Base-by-base conservation (phyloP, 92 coral and sea anemone species). In the Phenganax subtilis region DNA sequence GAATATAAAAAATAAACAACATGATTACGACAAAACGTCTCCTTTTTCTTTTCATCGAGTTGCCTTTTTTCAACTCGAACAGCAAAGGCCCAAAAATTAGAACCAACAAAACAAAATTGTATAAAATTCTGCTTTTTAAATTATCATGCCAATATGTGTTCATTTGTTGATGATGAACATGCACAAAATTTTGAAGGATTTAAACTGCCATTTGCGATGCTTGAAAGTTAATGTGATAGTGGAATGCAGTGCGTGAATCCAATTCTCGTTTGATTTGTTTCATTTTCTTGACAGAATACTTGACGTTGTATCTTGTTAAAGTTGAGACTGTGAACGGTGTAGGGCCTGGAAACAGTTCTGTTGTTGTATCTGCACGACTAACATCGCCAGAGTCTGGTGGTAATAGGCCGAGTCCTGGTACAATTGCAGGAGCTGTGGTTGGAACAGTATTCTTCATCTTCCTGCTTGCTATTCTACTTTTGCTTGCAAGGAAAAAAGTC, bases 401-500 rank as follows among this genome's bases (percentile, higher is more conserved):
- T 31, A 1, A n/a, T 7, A 8, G 77, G 12, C 15, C 70, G 9
- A 57, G 31, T 44, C 0, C 70, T 31, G 81, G 69, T 2, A 55
- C 67, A 10, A 59, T 59, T 25, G 81, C 56, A 29, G 81, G 81
- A 14, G 57, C 65, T 2, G 66, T 44, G 2, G 5, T 76, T 57
- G 69, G 55, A 12, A 69, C 67, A 15, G 6, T 76, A 76, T 10
- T 60, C 0, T 47, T 76, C 7, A 0, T 76, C 8, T 14, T 76
- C 12, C 10, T 76, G 60, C 4, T 47, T 29, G 10, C 58, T 0
- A n/a, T 76, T 31, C n/a, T 61, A 25, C 16, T 76, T 3, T 56
- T 17, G 14, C 14, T 29, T 2, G n/a, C 60, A 14, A 57, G 71
- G 44, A 76, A 27, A 64, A 57, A 56, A 30, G 44, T 2, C 17